Evolutionary conservation across 2,113 vertebrate genomes (phyloP), one percentile per base, ranked within the genome.

Genomic region (Xyrauchen texanus): DNA sequence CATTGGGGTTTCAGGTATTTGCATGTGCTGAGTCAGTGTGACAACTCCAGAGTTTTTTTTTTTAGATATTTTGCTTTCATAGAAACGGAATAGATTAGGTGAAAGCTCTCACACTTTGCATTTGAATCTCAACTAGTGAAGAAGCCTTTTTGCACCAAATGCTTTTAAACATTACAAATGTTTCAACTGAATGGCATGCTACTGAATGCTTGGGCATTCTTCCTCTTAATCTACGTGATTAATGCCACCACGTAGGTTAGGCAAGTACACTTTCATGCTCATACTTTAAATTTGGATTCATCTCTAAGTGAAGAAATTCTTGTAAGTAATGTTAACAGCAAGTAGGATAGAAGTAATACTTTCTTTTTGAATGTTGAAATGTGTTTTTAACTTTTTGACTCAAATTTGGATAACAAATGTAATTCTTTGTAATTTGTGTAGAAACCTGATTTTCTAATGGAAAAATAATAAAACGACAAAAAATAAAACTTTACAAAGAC

Each of bases 201-300:
- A 58, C 7, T 57, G 62, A 64, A 80, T 49, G 67, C 60, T 57
- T 62, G 47, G 78, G 67, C 49, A 34, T 75, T 81, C 45, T 42
- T 68, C 49, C 70, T 46, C 57, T 62, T 84, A n/a, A n/a, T n/a
- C n/a, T n/a, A n/a, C n/a, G n/a, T n/a, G 74, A 81, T 74, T 78
- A 68, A 81, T 84, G 68, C 64, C 63, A 74, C 21, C 21, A 34
- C 21, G 21, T 34, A 34, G 21, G 21, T 34, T 34, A 34, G 21
- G 21, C 3, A 34, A 34, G 21, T 34, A 70, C 78, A 47, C 63
- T 49, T 47, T 66, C 15, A 53, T 66, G 34, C 46, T 21, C 58
- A 9, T 13, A 44, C 15, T 15, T 62, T 66, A 34, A 45, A 57
- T 49, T 12, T 5, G 34, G 34, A 46, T 57, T 75, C 1, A 34